phyloP scores from a whole-genome alignment of 2,888 invertebrate species.

The Augochlorella aurata region DNA sequence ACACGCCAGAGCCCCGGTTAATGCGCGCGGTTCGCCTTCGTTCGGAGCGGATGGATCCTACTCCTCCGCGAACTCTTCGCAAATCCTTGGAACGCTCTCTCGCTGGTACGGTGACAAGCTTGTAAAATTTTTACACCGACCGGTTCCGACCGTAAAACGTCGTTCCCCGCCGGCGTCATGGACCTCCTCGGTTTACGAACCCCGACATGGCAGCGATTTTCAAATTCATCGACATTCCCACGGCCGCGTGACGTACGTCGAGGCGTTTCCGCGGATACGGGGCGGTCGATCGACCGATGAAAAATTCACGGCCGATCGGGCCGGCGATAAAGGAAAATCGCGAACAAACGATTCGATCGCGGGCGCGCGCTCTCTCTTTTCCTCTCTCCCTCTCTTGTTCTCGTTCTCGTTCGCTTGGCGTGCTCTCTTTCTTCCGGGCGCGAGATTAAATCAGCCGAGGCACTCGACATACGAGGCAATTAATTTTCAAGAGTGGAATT shows the following conservation, averaged over 20 bases:
- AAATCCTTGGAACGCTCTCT: conserved; percentile 23
- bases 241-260: background rate
- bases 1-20: background rate
- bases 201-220: background rate
- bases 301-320: conserved; percentile 16
- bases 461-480: conserved; percentile 56
- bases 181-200: background rate
- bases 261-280: background rate
- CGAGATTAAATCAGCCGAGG: conserved; percentile 60
- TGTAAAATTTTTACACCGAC: conserved; percentile 42
- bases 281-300: conserved; percentile 15
- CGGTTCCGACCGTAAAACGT: background rate
- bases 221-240: conserved; percentile 13
- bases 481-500: conserved; percentile 64
- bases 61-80: background rate
- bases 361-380: background rate
- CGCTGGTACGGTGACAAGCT: conserved; percentile 6
- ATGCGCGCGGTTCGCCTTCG: conserved; percentile 12
- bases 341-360: conserved; percentile 32
- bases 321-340: conserved; percentile 31
- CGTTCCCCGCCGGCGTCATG: background rate
- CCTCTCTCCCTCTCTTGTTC: background rate
- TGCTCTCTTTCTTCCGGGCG: background rate
- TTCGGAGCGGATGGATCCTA: background rate
- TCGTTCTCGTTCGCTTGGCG: background rate